Evolutionary conservation across 2,113 vertebrate species (phyloP).

Genomic region (Phyllopteryx taeniolatus): DNA sequence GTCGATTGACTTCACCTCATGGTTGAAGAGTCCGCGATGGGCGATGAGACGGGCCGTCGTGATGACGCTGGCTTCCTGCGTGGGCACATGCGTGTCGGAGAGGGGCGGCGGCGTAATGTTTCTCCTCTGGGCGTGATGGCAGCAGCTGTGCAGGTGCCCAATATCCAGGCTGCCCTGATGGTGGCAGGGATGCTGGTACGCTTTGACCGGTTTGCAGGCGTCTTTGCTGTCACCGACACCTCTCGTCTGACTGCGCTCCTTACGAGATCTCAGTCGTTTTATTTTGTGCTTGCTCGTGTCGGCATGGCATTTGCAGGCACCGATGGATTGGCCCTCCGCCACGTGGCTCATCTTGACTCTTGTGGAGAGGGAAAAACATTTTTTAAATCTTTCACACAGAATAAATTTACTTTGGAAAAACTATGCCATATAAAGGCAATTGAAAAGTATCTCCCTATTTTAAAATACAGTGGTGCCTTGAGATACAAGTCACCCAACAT

Average conservation of each 20-base stretch:
- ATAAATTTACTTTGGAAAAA: too few species aligned
- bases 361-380: not conserved
- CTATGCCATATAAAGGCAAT: not conserved
- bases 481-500: too few species aligned
- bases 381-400: too few species aligned
- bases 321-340: conserved; percentile 2
- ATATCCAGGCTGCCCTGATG: conserved; percentile 31
- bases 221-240: conserved; percentile 9
- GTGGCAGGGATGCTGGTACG: conserved; percentile 16
- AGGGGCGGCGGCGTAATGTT: not conserved
- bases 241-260: conserved; percentile 64
- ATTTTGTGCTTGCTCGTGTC: conserved; percentile 30
- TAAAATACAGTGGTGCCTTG: too few species aligned
- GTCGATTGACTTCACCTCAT: conserved; percentile 75
- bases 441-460: not conserved
- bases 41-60: conserved; percentile 73
- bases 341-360: conserved; percentile 47
- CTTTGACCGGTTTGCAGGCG: conserved; percentile 16
- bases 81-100: conserved; percentile 20
- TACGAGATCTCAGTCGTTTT: conserved; percentile 72
- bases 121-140: conserved; percentile 26
- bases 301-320: not conserved
- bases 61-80: conserved; percentile 70
- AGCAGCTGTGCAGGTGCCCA: conserved; percentile 14
- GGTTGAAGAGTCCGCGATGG: conserved; percentile 76